phyloP scores from a whole-genome alignment of 2,888 invertebrate species.

The Crocallis elinguaria region DNA sequence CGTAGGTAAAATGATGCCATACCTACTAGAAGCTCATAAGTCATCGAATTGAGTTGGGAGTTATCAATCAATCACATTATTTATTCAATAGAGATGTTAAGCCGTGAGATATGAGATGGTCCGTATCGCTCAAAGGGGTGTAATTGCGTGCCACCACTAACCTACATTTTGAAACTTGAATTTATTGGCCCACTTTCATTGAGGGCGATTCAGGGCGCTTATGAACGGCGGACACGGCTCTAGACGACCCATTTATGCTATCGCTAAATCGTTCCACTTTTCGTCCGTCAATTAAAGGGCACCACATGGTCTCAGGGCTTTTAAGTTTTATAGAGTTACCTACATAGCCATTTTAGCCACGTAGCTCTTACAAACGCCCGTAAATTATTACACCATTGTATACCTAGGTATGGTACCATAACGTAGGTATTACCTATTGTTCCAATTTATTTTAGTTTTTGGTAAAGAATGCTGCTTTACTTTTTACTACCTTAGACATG shows the following conservation, averaged over 20 bases:
- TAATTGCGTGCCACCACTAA: constrained; percentile 76
- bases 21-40: constrained; percentile 1
- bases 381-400: too few relatives aligned
- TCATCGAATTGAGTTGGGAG: constrained; percentile 1
- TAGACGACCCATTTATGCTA: constrained; percentile 75
- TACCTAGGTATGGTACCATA: too few relatives aligned
- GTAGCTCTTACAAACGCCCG: neutral
- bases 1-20: neutral
- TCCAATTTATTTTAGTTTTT: too few relatives aligned
- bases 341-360: constrained; percentile 12
- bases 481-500: too few relatives aligned
- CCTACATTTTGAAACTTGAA: constrained; percentile 72
- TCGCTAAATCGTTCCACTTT: constrained; percentile 77
- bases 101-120: neutral
- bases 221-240: constrained; percentile 48
- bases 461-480: too few relatives aligned
- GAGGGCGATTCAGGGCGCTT: constrained; percentile 63
- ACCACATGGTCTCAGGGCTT: constrained; percentile 39
- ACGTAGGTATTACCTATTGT: too few relatives aligned
- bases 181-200: constrained; percentile 71
- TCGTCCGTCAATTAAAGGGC: constrained; percentile 50
- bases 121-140: constrained; percentile 27
- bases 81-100: constrained; percentile 13
- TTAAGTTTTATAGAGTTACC: constrained; percentile 31
- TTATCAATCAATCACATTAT: constrained; percentile 18